phyloP scores from a whole-genome alignment of 2,113 vertebrate genomes.

The Pipra filicauda region DNA sequence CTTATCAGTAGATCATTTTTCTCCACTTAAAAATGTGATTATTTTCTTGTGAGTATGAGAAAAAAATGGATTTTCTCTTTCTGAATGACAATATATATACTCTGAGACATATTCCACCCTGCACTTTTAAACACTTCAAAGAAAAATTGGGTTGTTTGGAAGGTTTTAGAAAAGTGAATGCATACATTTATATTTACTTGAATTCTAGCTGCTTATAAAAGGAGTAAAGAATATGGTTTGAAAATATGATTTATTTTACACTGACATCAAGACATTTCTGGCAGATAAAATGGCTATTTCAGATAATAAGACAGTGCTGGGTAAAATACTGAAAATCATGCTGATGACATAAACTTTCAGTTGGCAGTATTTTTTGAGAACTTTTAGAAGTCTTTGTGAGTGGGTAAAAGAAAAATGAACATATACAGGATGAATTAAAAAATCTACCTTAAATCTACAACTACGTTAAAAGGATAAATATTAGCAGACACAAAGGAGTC shows the following conservation, averaged over 20 bases:
- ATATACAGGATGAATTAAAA: neutral
- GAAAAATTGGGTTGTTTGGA: neutral
- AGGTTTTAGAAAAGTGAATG: neutral
- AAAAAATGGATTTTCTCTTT: neutral
- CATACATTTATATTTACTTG: neutral
- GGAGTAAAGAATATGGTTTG: neutral
- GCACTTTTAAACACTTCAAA: neutral
- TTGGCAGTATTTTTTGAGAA: neutral
- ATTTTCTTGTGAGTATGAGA: neutral
- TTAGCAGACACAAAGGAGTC: neutral
- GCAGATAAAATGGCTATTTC: neutral
- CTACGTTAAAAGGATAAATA: neutral
- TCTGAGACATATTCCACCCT: neutral
- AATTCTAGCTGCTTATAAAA: neutral
- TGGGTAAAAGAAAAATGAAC: neutral
- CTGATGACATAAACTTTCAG: neutral
- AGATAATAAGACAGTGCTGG: neutral
- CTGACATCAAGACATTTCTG: neutral
- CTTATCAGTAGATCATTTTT: neutral
- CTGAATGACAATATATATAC: neutral
- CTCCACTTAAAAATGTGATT: neutral
- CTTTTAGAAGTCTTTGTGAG: neutral
- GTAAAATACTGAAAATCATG: constrained; percentile 5
- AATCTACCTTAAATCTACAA: neutral
- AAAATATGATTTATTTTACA: neutral